Evolutionary conservation across 2,888 invertebrate genomes (phyloP).

Genomic region (Standfussiana lucernea): DNA sequence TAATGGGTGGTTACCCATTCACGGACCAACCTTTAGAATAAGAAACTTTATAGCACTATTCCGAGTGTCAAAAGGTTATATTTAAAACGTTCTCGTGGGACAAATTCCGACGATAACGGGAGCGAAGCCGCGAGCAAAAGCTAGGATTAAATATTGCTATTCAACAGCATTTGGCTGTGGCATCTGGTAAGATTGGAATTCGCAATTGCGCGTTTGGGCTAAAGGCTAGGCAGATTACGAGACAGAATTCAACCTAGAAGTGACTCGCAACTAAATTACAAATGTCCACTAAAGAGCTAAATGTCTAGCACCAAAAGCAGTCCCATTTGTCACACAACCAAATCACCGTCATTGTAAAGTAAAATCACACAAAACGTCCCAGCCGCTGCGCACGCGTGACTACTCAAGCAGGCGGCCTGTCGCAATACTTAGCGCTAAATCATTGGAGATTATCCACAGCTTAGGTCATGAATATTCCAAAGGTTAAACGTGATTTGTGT

Average conservation of each 20-base stretch:
- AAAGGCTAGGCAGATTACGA: too few species aligned
- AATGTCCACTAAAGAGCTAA: neutral
- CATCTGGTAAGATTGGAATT: too few species aligned
- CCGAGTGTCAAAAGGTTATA: too few species aligned
- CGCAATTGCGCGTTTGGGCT: too few species aligned
- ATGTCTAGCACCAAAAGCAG: neutral
- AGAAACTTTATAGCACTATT: too few species aligned
- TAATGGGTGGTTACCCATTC: too few species aligned
- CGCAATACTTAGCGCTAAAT: constrained; percentile 48
- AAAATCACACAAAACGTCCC: neutral
- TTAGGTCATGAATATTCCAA: constrained; percentile 55
- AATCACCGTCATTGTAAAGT: constrained; percentile 12
- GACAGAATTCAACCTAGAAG: neutral
- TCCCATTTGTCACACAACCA: neutral
- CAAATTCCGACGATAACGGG: too few species aligned
- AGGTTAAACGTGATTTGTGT: constrained; percentile 31
- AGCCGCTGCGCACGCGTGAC: constrained; percentile 39
- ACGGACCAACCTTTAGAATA: too few species aligned
- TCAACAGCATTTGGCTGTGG: too few species aligned
- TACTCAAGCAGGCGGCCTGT: constrained; percentile 33
- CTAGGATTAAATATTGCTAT: too few species aligned
- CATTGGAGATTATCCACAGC: constrained; percentile 51
- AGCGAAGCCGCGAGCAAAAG: too few species aligned
- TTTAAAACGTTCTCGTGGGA: too few species aligned
- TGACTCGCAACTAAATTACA: neutral